Conservation (phyloP, 2,797 vertebrate genomes). For the Tokudaia tokunoshimensis region DNA sequence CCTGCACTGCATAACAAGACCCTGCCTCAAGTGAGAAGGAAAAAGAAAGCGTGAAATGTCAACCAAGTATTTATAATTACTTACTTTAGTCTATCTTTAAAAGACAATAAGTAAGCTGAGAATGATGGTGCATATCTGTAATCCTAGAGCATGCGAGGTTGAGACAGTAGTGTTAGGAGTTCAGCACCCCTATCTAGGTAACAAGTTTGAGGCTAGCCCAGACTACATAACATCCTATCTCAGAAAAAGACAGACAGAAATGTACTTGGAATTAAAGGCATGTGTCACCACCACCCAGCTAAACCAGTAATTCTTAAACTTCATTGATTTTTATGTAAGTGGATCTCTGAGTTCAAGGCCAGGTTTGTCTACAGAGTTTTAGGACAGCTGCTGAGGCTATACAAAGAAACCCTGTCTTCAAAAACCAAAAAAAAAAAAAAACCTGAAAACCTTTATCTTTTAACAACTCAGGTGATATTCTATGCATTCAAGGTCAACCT, state of each 20-base stretch:
- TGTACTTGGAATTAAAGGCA: not conserved
- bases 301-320: conserved; percentile 21
- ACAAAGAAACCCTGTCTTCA: not conserved
- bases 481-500: not conserved
- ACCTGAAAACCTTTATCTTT: not conserved
- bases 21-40: not conserved
- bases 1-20: not conserved
- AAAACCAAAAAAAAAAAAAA: not conserved
- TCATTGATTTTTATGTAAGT: not conserved
- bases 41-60: conserved; percentile 8
- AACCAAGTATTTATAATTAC: not conserved
- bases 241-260: not conserved
- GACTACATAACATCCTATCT: not conserved
- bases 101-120: not conserved
- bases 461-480: not conserved
- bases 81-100: not conserved
- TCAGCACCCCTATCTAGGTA: not conserved
- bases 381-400: not conserved
- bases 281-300: not conserved
- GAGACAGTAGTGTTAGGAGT: not conserved
- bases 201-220: not conserved
- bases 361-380: not conserved
- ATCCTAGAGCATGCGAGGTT: not conserved
- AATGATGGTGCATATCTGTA: not conserved
- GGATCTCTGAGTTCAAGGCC: not conserved